Evolutionary conservation across 30 jellyfish, hydroid and myxozoan genomes (phyloP).

Genomic region (Chironex yamaguchii): DNA sequence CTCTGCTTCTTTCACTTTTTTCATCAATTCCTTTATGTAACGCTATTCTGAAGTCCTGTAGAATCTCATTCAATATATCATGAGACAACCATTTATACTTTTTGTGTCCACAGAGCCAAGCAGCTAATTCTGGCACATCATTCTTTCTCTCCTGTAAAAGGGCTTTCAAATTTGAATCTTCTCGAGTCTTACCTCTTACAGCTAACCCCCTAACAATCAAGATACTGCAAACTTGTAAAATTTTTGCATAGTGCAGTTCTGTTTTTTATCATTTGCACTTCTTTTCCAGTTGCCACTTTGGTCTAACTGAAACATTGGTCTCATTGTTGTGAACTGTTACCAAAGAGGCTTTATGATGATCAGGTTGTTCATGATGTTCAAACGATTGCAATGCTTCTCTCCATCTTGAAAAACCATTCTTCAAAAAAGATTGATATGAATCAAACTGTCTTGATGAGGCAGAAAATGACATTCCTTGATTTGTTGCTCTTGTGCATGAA

Average conservation of each 20-base stretch:
- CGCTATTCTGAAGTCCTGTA: constrained; percentile 58
- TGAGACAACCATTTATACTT: constrained; percentile 58
- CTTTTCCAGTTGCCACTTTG: constrained; percentile 4
- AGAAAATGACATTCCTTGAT: constrained; percentile 25
- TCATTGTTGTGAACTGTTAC: constrained; percentile 18
- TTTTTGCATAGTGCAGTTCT: not conserved
- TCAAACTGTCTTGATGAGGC: not conserved
- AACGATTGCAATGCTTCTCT: constrained; percentile 32
- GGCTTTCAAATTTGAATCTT: constrained; percentile 42
- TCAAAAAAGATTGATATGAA: constrained; percentile 12
- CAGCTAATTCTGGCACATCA: constrained; percentile 66
- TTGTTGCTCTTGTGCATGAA: constrained; percentile 13
- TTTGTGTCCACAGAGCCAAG: constrained; percentile 53
- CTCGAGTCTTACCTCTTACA: not conserved
- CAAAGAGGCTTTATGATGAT: not conserved
- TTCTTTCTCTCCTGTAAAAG: constrained; percentile 50
- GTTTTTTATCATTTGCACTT: constrained; percentile 19
- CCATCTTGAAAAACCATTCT: constrained; percentile 43
- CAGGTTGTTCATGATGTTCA: constrained; percentile 34
- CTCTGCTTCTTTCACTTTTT: constrained; percentile 47
- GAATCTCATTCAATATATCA: constrained; percentile 44
- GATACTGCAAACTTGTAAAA: constrained; percentile 18
- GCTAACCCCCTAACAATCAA: constrained; percentile 41
- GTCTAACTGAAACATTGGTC: constrained; percentile 28
- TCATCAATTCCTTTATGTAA: constrained; percentile 43